phyloP scores from a whole-genome alignment of 1,140 invertebrate species.

The Aphis craccivora region DNA sequence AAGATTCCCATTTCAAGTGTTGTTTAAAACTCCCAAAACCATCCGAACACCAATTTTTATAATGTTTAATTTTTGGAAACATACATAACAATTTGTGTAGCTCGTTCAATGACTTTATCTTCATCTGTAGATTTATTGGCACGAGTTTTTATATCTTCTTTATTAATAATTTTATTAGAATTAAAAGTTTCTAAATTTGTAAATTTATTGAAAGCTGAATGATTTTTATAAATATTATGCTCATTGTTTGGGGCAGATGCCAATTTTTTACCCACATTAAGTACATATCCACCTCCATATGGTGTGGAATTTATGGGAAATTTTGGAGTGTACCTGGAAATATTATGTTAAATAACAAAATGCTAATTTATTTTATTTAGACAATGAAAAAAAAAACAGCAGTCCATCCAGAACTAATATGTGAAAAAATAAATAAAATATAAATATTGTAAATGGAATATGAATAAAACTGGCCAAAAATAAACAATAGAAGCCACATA shows the following conservation, averaged over 20 bases:
- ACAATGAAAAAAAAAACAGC: not conserved
- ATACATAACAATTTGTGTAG: conserved; percentile 86
- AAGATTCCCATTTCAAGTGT: not conserved
- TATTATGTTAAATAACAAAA: conserved; percentile 42
- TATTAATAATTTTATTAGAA: conserved; percentile 46
- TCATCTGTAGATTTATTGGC: conserved; percentile 68
- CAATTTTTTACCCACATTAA: conserved; percentile 53
- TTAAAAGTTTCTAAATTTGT: conserved; percentile 26
- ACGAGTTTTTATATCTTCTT: conserved; percentile 47
- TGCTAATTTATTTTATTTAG: not conserved
- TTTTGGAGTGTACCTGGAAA: conserved; percentile 55
- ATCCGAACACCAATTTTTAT: conserved; percentile 58
- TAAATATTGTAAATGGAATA: not conserved
- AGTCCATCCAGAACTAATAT: not conserved
- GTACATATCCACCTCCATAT: conserved; percentile 52
- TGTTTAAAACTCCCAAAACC: conserved; percentile 2
- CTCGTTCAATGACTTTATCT: conserved; percentile 79
- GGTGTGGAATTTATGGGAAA: conserved; percentile 31
- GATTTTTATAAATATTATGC: conserved; percentile 54
- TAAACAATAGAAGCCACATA: not conserved
- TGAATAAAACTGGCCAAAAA: not conserved
- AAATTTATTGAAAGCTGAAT: conserved; percentile 52
- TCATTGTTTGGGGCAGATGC: conserved; percentile 41
- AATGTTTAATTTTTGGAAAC: conserved; percentile 64
- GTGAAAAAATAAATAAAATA: conserved; percentile 9